Percentiles rank a stretch among this genome's conserved stretches.
These are phyloP conservation scores for Amphiduros pacificus DNA, from an alignment of 2,888 invertebrate species.

Conservation along the genomic window DNA sequence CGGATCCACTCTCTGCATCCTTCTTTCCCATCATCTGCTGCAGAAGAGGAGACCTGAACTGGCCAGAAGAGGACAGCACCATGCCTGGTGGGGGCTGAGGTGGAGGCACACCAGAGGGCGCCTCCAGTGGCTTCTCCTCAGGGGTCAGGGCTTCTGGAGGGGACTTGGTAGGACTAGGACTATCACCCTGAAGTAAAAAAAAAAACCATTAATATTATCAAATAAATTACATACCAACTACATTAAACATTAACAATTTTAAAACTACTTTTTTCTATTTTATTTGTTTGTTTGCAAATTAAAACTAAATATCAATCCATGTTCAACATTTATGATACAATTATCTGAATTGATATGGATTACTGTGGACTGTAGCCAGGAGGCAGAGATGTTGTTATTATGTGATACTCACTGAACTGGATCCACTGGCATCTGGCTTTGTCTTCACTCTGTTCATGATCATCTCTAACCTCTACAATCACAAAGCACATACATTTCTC, in stretches of 20 bases:
- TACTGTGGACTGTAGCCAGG: too few relatives aligned
- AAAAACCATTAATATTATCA: too few relatives aligned
- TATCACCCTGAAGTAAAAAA: slow-evolving; percentile 6
- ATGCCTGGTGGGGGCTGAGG: neutral
- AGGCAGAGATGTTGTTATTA: too few relatives aligned
- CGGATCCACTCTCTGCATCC: neutral
- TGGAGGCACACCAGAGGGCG: neutral
- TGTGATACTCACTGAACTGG: too few relatives aligned
- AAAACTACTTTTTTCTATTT: too few relatives aligned
- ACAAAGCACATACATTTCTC: neutral
- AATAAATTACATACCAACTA: too few relatives aligned
- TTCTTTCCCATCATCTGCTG: slow-evolving; percentile 39
- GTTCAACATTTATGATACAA: too few relatives aligned
- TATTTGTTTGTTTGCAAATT: too few relatives aligned
- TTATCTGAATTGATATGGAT: too few relatives aligned
- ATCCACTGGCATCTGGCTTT: too few relatives aligned
- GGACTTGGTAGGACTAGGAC: slow-evolving; percentile 22
- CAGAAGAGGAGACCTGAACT: slow-evolving; percentile 50
- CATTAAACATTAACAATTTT: too few relatives aligned
- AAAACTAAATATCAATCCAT: too few relatives aligned
- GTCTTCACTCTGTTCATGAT: slow-evolving; percentile 58
- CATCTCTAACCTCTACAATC: slow-evolving; percentile 48
- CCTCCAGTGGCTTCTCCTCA: neutral
- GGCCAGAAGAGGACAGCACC: slow-evolving; percentile 26
- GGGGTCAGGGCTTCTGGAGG: slow-evolving; percentile 6